These are phyloP conservation scores for Agriopis marginaria DNA, from an alignment of 2,888 invertebrate genomes.

Conservation along the genomic window DNA sequence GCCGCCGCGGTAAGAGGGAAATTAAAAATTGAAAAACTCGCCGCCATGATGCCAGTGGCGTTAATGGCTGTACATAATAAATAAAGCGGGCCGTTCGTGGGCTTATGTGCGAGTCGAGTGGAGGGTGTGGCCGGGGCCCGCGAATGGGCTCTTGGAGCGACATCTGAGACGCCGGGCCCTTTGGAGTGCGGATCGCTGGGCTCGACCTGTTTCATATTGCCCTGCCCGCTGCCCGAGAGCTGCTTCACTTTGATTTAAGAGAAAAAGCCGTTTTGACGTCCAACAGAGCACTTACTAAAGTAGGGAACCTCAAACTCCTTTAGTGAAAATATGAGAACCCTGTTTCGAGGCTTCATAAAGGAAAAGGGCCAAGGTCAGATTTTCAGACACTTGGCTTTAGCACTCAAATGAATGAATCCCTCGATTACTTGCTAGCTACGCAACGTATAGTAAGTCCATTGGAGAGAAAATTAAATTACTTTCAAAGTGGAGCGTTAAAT, in stretches of 20 bases:
- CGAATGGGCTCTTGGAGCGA: constrained; percentile 84
- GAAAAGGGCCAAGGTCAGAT: constrained; percentile 41
- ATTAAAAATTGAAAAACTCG: constrained; percentile 85
- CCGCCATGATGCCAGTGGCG: constrained; percentile 84
- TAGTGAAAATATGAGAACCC: constrained; percentile 51
- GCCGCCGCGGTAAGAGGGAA: constrained; percentile 75
- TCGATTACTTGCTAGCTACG: constrained; percentile 24
- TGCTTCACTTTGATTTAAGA: constrained; percentile 84
- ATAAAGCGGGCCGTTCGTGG: constrained; percentile 82
- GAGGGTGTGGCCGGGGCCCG: constrained; percentile 83
- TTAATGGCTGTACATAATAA: constrained; percentile 86
- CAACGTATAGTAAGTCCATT: constrained; percentile 9
- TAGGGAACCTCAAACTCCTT: constrained; percentile 57
- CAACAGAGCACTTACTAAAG: constrained; percentile 67
- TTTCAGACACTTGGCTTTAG: constrained; percentile 24
- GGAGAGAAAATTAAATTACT: constrained; percentile 25
- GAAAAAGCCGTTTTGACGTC: constrained; percentile 79
- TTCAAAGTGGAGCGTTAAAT: constrained; percentile 21
- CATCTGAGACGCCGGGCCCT: constrained; percentile 84
- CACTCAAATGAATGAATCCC: constrained; percentile 34
- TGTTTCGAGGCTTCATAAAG: constrained; percentile 42
- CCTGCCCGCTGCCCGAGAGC: constrained; percentile 77
- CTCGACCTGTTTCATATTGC: constrained; percentile 84
- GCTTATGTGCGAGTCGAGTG: constrained; percentile 84
- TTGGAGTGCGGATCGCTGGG: constrained; percentile 78